Evolutionary conservation across 2,888 invertebrate species (phyloP), one percentile per base, ranked within the genome.

Genomic region (Tinea trinotella): DNA sequence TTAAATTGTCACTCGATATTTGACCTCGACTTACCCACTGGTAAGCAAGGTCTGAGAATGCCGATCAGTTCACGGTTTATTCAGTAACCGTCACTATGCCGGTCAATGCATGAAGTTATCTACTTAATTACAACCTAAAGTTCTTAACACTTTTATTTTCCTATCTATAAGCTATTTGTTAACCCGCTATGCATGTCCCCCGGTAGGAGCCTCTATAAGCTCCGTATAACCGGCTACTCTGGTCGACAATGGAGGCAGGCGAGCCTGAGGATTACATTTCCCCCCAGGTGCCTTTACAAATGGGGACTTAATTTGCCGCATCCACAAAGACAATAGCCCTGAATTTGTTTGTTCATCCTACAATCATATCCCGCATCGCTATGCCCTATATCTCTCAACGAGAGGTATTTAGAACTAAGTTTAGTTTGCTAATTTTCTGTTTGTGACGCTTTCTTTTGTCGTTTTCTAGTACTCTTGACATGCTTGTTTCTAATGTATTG

Each of bases 221-320:
- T 68, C 63, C 72, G 63, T 66, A 65, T 66, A 67, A 66, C 71
- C 67, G 64, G 62, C 66, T 66, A 35, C n/a, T n/a, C 64, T 66
- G 68, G 64, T 63, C 67, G 69, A 81, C 78, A 82, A 80, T 79
- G 70, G 70, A 62, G 65, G 67, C 68, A 64, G 66, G 64, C 66
- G 67, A 67, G 71, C 61, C 63, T 66, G 64, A 71, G 80, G 80
- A 82, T 80, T 81, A 81, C 72, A 22, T 52, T 52, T 61, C 15
- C 66, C 70, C 67, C 66, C 68, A 71, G 71, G 74, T 74, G 69
- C 59, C 68, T 67, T 66, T 68, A 71, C 73, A 75, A 76, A 78
- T 76, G 76, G 75, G 74, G 76, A 73, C 77, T 79, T 81, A 80
- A 80, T 80, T 82, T 78, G 69, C 76, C 70, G 74, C 73, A 70